phyloP scores from a whole-genome alignment of 2,113 vertebrate species.

The Pardalotus punctatus region DNA sequence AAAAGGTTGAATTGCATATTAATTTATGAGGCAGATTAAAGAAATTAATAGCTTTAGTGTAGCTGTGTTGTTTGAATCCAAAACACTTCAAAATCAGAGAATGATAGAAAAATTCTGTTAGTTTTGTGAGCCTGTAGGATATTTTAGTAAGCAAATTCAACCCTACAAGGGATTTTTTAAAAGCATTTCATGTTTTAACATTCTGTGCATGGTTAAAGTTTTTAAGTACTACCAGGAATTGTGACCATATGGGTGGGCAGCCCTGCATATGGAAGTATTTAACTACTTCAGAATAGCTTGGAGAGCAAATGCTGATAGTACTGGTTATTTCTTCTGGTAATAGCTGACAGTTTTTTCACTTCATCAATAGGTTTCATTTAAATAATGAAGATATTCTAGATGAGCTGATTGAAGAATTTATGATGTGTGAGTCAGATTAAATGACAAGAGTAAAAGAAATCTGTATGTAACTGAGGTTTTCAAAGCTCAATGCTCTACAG shows the following conservation, averaged over 20 bases:
- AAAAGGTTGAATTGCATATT: not conserved
- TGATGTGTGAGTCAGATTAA: not conserved
- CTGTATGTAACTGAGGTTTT: not conserved
- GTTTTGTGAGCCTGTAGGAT: not conserved
- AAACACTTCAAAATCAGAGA: not conserved
- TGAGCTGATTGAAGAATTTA: not conserved
- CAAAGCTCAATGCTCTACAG: not conserved
- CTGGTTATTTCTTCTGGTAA: slow-evolving; percentile 11
- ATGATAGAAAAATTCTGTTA: not conserved
- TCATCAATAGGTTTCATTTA: not conserved
- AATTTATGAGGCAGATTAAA: not conserved
- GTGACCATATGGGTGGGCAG: slow-evolving; percentile 24
- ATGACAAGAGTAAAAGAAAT: not conserved
- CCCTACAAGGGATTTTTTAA: not conserved
- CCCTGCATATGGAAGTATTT: not conserved
- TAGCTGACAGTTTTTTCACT: not conserved
- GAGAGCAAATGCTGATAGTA: slow-evolving; percentile 14
- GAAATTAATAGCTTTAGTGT: not conserved
- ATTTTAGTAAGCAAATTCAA: no score
- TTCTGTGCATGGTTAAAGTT: not conserved
- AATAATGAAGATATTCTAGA: not conserved
- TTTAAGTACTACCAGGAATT: not conserved
- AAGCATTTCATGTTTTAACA: not conserved
- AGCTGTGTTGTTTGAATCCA: not conserved
- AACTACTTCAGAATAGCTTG: not conserved